phyloP scores from a whole-genome alignment of 2,797 vertebrate species.

The Columba guinea region DNA sequence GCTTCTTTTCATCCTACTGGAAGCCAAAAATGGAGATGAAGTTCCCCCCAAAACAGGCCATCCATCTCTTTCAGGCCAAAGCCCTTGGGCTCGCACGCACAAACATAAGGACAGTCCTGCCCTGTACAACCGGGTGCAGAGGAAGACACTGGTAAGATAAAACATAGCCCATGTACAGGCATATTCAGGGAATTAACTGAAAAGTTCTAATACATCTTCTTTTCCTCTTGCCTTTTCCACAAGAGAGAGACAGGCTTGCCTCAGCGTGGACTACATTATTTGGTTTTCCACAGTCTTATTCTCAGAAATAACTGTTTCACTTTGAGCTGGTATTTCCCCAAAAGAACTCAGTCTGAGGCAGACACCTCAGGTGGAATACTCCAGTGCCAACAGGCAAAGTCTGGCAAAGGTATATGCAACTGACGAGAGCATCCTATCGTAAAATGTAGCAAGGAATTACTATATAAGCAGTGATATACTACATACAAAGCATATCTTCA shows the following conservation, averaged over 20 bases:
- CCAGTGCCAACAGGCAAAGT: background rate
- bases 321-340: background rate
- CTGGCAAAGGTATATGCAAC: background rate
- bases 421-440: background rate
- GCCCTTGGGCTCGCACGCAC: background rate
- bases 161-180: background rate
- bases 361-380: background rate
- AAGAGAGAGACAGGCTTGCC: background rate
- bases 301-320: background rate
- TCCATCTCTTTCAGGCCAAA: background rate
- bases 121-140: background rate
- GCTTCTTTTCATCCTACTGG: background rate
- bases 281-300: background rate
- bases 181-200: background rate
- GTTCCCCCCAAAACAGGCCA: background rate
- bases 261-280: fast-evolving
- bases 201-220: background rate
- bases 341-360: background rate
- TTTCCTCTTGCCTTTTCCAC: background rate
- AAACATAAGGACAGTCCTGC: background rate
- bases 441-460: background rate
- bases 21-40: background rate
- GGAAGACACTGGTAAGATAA: background rate
- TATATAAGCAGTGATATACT: background rate
- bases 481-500: background rate